Evolutionary conservation across 2,888 invertebrate species (phyloP).

Genomic region (Trachelus troglodyta): DNA sequence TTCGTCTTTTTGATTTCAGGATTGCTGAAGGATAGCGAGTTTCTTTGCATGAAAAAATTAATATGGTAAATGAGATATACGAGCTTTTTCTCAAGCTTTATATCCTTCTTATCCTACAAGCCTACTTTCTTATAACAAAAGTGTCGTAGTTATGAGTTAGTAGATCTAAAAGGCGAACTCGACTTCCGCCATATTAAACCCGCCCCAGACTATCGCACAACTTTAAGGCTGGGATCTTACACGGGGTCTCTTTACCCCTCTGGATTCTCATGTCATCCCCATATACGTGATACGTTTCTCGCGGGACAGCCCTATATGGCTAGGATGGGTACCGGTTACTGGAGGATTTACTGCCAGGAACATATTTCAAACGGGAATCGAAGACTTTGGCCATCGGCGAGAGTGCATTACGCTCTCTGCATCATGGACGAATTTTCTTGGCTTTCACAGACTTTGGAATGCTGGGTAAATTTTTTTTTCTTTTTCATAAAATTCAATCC

Average conservation of each 20-base stretch:
- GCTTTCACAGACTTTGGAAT: neutral
- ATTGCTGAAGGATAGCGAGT: neutral
- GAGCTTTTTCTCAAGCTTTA: neutral
- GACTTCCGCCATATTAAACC: constrained; percentile 56
- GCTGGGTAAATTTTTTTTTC: neutral
- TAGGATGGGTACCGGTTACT: constrained; percentile 31
- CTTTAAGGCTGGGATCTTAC: constrained; percentile 38
- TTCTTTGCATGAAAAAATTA: neutral
- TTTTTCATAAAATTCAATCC: neutral
- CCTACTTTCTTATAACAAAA: neutral
- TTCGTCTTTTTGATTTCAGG: neutral
- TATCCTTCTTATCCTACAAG: neutral
- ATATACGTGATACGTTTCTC: constrained; percentile 39
- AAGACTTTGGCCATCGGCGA: constrained; percentile 26
- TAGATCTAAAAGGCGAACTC: constrained; percentile 38
- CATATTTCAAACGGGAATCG: constrained; percentile 43
- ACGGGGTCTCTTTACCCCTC: neutral
- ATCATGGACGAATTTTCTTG: neutral
- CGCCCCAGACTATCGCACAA: constrained; percentile 43
- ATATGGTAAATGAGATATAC: neutral
- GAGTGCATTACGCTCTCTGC: constrained; percentile 13
- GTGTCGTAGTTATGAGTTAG: constrained; percentile 46
- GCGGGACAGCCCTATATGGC: constrained; percentile 25
- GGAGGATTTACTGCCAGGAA: constrained; percentile 46
- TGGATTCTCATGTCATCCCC: constrained; percentile 13